These are phyloP conservation scores for Morus bassanus DNA, from an alignment of 2,797 vertebrate species.

Conservation along the genomic window DNA sequence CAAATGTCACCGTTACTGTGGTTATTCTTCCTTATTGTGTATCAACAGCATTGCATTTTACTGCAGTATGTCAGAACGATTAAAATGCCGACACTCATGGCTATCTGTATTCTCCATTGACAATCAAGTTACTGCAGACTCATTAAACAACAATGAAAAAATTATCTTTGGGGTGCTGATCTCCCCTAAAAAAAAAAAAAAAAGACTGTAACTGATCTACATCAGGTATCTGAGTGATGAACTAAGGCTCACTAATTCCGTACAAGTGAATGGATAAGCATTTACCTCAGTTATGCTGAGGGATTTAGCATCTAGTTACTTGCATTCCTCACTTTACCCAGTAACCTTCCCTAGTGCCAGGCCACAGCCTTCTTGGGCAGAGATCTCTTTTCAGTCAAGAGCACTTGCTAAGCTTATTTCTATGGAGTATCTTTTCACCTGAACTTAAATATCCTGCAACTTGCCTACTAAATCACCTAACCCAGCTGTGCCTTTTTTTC, in stretches of 20 bases:
- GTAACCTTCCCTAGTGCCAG: not conserved
- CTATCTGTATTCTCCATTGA: not conserved
- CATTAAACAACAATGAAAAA: not conserved
- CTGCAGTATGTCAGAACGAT: not conserved
- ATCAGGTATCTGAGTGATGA: not conserved
- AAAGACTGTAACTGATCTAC: not conserved
- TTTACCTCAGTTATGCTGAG: not conserved
- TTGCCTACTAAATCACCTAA: not conserved
- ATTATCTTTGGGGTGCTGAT: not conserved
- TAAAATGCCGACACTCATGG: not conserved
- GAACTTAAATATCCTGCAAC: not conserved
- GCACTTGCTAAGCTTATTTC: not conserved
- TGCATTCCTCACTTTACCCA: not conserved
- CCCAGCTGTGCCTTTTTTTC: accelerated
- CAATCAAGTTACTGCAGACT: not conserved
- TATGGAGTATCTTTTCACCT: not conserved
- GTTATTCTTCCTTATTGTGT: not conserved
- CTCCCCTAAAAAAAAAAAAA: not conserved
- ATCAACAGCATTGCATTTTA: not conserved
- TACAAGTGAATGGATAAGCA: not conserved
- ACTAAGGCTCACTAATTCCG: not conserved
- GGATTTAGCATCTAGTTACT: not conserved
- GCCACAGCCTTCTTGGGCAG: not conserved
- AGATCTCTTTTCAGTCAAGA: not conserved
- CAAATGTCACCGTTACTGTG: not conserved